Percentiles rank a stretch among this genome's conserved stretches.
phyloP scores from a whole-genome alignment of 2,888 invertebrate genomes.

The Heterodera filipjevi region DNA sequence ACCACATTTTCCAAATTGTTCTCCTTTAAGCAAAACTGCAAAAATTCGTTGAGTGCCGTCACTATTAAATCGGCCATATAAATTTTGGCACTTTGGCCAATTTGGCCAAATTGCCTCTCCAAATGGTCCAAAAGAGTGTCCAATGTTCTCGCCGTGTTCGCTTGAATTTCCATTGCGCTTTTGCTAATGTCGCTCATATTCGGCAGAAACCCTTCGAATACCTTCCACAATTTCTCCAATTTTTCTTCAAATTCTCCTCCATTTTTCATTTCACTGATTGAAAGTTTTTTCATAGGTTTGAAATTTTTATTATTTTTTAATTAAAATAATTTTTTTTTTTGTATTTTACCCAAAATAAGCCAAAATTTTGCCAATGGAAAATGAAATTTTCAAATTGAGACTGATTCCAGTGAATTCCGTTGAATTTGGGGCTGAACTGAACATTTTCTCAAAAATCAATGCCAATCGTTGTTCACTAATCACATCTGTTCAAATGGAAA shows the following conservation, averaged over 20 bases:
- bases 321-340: not conserved
- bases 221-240: not conserved
- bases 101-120: not conserved
- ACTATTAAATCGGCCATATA: not conserved
- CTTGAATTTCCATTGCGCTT: not conserved
- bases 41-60: not conserved
- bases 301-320: not conserved
- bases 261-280: not conserved
- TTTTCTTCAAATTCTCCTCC: not conserved
- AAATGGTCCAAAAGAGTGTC: not conserved
- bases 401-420: not conserved
- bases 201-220: not conserved
- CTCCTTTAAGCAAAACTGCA: not conserved
- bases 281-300: not conserved
- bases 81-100: not conserved
- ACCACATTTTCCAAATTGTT: not conserved
- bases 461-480: not conserved
- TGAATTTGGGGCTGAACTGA: not conserved
- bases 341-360: not conserved
- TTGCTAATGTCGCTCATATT: not conserved
- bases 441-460: not conserved
- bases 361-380: not conserved
- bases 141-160: not conserved
- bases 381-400: not conserved
- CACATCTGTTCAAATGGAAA: not conserved